A percentile compares a stretch with the other conserved stretches of the same genome.
These are phyloP conservation scores for Tigriopus japonicus DNA, from an alignment of 1,140 invertebrate species.

Conservation along the genomic window DNA sequence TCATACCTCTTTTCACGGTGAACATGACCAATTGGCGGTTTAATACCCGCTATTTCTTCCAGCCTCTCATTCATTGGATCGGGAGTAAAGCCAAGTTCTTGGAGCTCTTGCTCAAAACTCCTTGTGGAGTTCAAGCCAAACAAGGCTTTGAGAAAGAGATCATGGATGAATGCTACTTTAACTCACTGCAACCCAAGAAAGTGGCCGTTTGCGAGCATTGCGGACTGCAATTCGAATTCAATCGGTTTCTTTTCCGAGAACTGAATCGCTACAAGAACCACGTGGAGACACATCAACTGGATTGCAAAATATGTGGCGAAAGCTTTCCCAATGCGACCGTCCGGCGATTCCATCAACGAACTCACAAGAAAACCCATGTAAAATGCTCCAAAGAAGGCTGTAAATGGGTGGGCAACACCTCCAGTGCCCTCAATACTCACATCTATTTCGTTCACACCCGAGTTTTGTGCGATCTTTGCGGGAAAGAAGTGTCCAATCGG, in stretches of 20 bases:
- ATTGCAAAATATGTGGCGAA: background rate
- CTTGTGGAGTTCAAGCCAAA: background rate
- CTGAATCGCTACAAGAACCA: background rate
- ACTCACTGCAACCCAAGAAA: background rate
- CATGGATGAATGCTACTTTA: background rate
- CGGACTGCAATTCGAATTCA: background rate
- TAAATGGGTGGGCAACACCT: background rate
- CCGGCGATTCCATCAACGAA: background rate
- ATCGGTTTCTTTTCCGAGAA: background rate
- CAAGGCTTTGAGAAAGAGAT: background rate
- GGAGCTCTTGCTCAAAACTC: background rate
- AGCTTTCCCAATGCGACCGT: background rate
- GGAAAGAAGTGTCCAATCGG: background rate
- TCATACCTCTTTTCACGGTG: background rate
- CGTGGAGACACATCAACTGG: background rate
- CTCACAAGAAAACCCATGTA: background rate
- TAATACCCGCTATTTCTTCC: background rate
- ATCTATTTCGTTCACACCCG: background rate
- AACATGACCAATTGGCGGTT: background rate
- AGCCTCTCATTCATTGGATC: background rate
- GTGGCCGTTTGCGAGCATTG: background rate
- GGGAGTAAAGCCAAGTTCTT: background rate
- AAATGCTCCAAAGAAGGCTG: background rate
- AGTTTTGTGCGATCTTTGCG: background rate
- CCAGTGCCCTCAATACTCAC: background rate